Base-by-base conservation (phyloP, 1,140 invertebrate genomes). In the Melipona quadrifasciata region DNA sequence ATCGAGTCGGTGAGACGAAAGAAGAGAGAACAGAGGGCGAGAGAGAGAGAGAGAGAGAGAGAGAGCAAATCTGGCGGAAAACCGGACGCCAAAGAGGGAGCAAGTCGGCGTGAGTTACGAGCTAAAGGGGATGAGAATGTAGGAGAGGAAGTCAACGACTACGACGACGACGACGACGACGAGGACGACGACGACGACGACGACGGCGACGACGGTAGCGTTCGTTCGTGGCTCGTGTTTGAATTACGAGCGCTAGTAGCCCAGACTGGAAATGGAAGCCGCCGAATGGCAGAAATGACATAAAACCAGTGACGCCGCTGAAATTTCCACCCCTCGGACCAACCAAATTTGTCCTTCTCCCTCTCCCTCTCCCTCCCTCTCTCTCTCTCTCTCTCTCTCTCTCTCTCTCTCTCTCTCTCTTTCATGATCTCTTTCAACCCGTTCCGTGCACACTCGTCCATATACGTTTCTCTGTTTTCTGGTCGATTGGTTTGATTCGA, bases 261-360 rank as follows among this genome's bases (percentile, higher is more conserved):
- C 90, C 90, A 80, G 74, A 85, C 90, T 89, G 88, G 87, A 90
- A 92, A 91, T 92, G 87, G 91, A 89, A 90, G 85, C 92, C 88
- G 76, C 91, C 91, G 88, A 92, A 91, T 90, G 90, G 90, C 85
- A 87, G 87, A 82, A 91, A 90, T 90, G 90, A 91, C 90, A 84
- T 90, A 91, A 92, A 92, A 89, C 82, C 88, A 82, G 86, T 90
- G 90, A 91, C 86, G 88, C 51, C 84, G 87, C 80, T 87, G 88
- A 91, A 90, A 90, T 91, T 90, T 91, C 84, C 80, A 82, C 82
- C 74, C 55, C 75, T 81, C 17, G 21, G 11, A 24, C 68, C 6
- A 6, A 10, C 51, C 39, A 47, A 47, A 6, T 34, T 78, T n/a
- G 19, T 39, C 27, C 55, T 55, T 31, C 64, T 53, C 1, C 2